Percentiles rank a stretch among this genome's conserved stretches.
Conservation (phyloP, 1,140 invertebrate genomes). For the Campoletis sonorensis region DNA sequence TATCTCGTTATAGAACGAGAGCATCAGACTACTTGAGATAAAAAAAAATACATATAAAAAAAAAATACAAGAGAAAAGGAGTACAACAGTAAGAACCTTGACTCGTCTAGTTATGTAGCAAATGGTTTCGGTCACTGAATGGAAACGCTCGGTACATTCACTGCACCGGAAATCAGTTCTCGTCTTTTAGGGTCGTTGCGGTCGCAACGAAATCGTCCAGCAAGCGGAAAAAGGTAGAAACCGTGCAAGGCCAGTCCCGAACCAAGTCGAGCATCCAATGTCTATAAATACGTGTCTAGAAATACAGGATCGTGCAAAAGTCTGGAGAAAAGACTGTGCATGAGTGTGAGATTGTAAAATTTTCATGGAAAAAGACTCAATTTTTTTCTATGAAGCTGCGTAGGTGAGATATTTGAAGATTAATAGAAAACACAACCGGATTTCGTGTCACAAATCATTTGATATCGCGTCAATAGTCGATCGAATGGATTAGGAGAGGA, state of each 20-base stretch:
- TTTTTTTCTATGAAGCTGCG: too few relatives aligned
- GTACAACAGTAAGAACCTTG: background rate
- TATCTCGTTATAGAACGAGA: too few relatives aligned
- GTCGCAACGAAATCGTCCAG: slow-evolving; percentile 21
- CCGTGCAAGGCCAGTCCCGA: background rate
- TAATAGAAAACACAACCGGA: too few relatives aligned
- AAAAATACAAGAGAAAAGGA: background rate
- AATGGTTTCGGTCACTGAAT: slow-evolving; percentile 28
- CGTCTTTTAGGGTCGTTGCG: background rate
- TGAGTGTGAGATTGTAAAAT: too few relatives aligned
- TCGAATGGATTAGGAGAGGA: too few relatives aligned
- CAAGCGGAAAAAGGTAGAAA: slow-evolving; percentile 28
- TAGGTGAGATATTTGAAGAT: too few relatives aligned
- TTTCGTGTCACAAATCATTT: too few relatives aligned
- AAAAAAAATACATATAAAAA: background rate
- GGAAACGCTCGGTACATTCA: slow-evolving; percentile 7
- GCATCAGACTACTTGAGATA: too few relatives aligned
- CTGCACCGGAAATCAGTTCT: slow-evolving; percentile 17
- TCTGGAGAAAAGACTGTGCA: too few relatives aligned
- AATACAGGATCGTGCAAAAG: too few relatives aligned
- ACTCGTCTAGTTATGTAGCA: background rate
- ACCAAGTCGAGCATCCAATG: background rate
- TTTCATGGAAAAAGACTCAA: too few relatives aligned
- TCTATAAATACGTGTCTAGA: background rate
- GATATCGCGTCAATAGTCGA: too few relatives aligned